Base-by-base conservation (phyloP, 2,888 invertebrate species). In the Drosophila suboccidentalis region DNA sequence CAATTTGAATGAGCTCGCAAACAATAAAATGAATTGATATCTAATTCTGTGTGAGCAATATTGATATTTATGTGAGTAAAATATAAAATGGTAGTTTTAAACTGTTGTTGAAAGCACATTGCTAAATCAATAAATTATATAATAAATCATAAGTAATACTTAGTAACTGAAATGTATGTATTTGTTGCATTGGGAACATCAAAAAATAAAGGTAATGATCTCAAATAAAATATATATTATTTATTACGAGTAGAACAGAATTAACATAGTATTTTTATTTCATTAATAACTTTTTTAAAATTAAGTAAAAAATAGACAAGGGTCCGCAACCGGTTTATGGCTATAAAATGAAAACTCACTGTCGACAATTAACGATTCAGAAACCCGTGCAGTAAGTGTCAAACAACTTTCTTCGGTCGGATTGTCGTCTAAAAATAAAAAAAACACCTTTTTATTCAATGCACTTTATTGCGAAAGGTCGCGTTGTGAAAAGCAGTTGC, bases 21-120 rank as follows among this genome's bases (percentile, higher is more conserved):
- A 64, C 38, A 38, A 53, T 29, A 32, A 58, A 47, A 32, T 32
- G n/a, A 50, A n/a, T 38, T 50, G 34, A 26, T 46, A 46, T 34
- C 19, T 36, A 47, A 49, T 36, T 39, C 32, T 44, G 22, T 68
- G 55, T 70, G 79, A 83, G 82, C 87, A 87, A 83, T 83, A 85
- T n/a, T n/a, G n/a, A n/a, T n/a, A n/a, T n/a, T n/a, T n/a, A n/a
- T 68, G 55, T 70, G 79, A 83, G 82, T 84, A 87, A 83, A 86
- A 85, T 63, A 47, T 19, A 51, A 51, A 65, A 47, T 15, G 53
- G 59, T 82, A 82, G 83, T 75, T 75, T 62, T 72, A 74, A 77
- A 77, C 61, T 71, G 71, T 82, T 85, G 81, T 82, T 78, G 44
- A 75, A 70, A 67, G 57, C 58, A 49, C 39, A 55, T 29, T 29